Percentiles rank a stretch among this genome's conserved stretches.
phyloP scores from a whole-genome alignment of 2,113 vertebrate species.

The Thalassoma bifasciatum region DNA sequence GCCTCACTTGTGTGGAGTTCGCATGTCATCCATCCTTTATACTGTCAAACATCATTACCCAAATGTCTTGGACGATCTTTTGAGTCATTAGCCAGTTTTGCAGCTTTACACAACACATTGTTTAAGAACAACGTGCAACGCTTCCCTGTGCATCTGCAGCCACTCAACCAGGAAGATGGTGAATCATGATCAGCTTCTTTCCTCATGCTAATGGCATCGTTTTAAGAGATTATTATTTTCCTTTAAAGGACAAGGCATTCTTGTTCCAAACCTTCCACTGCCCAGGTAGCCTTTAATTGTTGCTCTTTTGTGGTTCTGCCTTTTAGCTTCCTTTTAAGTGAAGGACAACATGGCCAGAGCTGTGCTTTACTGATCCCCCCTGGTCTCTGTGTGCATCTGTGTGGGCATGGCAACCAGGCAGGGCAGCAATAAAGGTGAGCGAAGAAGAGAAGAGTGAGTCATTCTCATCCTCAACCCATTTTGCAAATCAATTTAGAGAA shows the following conservation, averaged over 20 bases:
- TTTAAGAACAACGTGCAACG: background rate
- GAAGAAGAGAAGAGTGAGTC: slow-evolving; percentile 58
- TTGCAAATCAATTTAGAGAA: slow-evolving; percentile 46
- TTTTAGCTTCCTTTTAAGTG: slow-evolving; percentile 40
- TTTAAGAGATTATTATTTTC: slow-evolving; percentile 14
- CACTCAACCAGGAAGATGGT: background rate
- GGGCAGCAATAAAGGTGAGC: slow-evolving; percentile 41
- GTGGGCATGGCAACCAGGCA: slow-evolving; percentile 70
- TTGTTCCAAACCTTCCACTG: slow-evolving; percentile 1
- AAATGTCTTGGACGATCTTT: background rate
- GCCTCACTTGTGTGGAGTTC: no score
- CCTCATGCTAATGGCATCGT: slow-evolving; percentile 17
- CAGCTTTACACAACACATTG: background rate
- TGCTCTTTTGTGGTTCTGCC: slow-evolving; percentile 37
- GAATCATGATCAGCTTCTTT: slow-evolving; percentile 7
- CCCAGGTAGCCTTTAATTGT: slow-evolving; percentile 33
- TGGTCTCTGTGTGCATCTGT: slow-evolving; percentile 49
- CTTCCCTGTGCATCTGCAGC: background rate
- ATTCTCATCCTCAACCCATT: slow-evolving; percentile 33
- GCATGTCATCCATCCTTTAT: no score
- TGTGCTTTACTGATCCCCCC: slow-evolving; percentile 17
- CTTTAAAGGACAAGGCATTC: slow-evolving; percentile 9
- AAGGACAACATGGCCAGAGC: slow-evolving; percentile 12
- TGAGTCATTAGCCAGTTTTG: background rate
- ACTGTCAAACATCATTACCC: no score